Evolutionary conservation across 1,140 invertebrate species (phyloP), one percentile per base, ranked within the genome.

Genomic region (Anastatus disparis): DNA sequence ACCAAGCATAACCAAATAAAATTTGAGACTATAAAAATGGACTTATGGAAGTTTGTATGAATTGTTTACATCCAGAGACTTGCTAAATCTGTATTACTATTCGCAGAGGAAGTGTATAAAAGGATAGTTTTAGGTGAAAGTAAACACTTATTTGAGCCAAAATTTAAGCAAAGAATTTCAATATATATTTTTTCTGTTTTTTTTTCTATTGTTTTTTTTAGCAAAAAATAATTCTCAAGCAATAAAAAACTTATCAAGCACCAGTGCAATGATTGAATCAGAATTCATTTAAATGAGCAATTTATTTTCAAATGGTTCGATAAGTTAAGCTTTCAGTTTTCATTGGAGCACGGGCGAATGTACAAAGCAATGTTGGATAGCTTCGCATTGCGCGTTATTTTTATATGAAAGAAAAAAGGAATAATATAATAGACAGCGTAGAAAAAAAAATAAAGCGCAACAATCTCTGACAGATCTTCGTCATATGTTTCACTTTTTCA

Each of bases 341-440:
- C 73, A 84, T 84, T 86, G 81, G 83, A 85, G 84, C 84, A 85
- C 84, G 82, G 82, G 83, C 76, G 82, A 85, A 86, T 86, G 84
- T 86, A 86, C 84, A 86, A 86, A 86, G 84, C 84, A 85, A 84
- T 84, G 84, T 77, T 78, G 78, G 76, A 80, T 82, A 80, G 76
- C 74, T 82, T 82, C 75, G 78, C 84, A 83, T 85, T 85, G 84
- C 84, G 72, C 78, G 74, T 85, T 86, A 86, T 85, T 86, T 86
- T 86, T 86, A 82, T 86, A 85, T 81, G 69, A 77, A 76, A 70
- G 40, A 62, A 76, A 52, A 61, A 77, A 67, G 13, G 20, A 65
- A 61, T 46, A 44, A 27, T 62, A 70, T 20, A 59, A 1, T 71
- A 65, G 62, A 15, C 42, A 58, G 24, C 29, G 12, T 55, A 62